A percentile compares a stretch with the other conserved stretches of the same genome.
These are phyloP conservation scores for Drosophila hawaiiensis DNA, from an alignment of 2,888 invertebrate genomes.

Conservation along the genomic window DNA sequence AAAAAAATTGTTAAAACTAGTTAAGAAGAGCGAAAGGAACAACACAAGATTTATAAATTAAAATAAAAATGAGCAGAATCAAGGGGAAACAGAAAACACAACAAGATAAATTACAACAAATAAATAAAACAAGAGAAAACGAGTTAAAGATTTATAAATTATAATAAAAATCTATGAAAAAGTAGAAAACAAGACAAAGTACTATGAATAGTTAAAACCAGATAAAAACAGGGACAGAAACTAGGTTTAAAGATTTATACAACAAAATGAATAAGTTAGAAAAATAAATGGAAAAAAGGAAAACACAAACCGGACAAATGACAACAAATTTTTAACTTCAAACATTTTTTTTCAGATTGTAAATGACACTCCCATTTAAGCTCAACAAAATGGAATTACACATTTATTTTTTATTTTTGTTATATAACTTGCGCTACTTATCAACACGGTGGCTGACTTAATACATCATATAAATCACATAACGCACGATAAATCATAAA, in stretches of 20 bases:
- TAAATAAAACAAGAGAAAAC: not conserved
- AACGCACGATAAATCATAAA: constrained; percentile 30
- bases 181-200: not conserved
- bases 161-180: not conserved
- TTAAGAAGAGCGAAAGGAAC: not conserved
- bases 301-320: not conserved
- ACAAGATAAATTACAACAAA: not conserved
- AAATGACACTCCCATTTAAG: not conserved
- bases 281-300: not conserved
- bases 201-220: not conserved
- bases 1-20: not conserved
- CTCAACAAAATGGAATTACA: not conserved
- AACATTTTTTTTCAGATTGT: not conserved
- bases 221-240: not conserved
- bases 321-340: not conserved
- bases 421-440: constrained; percentile 5
- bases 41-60: not conserved
- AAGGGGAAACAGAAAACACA: not conserved
- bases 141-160: not conserved
- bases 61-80: not conserved
- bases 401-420: constrained; percentile 5
- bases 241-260: not conserved
- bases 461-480: constrained; percentile 36
- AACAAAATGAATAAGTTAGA: not conserved
- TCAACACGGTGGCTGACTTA: constrained; percentile 1